Evolutionary conservation across 1,140 invertebrate genomes (phyloP).

Genomic region (Fopius arisanus): DNA sequence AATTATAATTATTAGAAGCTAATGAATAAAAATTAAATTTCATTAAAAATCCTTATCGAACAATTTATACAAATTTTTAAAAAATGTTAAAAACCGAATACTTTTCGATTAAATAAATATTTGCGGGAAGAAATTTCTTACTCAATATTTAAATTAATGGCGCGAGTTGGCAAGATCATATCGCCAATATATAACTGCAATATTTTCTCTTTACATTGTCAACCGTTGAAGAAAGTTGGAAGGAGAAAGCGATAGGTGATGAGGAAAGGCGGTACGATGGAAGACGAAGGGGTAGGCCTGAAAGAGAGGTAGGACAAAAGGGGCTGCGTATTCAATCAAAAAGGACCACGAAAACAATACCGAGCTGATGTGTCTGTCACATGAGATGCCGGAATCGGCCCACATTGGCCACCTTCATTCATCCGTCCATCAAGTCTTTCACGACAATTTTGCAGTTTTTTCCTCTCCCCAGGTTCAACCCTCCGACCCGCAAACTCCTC

Average conservation of each 20-base stretch:
- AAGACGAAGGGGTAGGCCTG: background rate
- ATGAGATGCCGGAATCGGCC: constrained; percentile 63
- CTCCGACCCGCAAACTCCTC: background rate
- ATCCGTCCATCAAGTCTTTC: constrained; percentile 60
- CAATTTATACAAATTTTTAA: too few species aligned
- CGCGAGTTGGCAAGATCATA: too few species aligned
- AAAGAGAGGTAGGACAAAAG: constrained; percentile 43
- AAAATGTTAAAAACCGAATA: too few species aligned
- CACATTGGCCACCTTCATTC: constrained; percentile 66
- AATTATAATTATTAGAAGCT: too few species aligned
- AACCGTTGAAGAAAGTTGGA: too few species aligned
- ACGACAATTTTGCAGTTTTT: constrained; percentile 40
- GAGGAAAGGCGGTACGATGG: background rate
- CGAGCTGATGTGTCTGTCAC: constrained; percentile 58
- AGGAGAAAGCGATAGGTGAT: background rate
- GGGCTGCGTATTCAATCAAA: constrained; percentile 59
- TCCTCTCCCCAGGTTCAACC: constrained; percentile 15
- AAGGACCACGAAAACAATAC: constrained; percentile 58
- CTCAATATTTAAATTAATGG: too few species aligned
- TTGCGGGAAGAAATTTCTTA: too few species aligned
- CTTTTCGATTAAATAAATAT: too few species aligned
- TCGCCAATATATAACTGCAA: too few species aligned
- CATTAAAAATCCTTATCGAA: too few species aligned
- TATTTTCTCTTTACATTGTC: too few species aligned
- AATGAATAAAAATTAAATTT: too few species aligned